phyloP scores from a whole-genome alignment of 2,888 invertebrate species.

The Diadromus collaris region DNA sequence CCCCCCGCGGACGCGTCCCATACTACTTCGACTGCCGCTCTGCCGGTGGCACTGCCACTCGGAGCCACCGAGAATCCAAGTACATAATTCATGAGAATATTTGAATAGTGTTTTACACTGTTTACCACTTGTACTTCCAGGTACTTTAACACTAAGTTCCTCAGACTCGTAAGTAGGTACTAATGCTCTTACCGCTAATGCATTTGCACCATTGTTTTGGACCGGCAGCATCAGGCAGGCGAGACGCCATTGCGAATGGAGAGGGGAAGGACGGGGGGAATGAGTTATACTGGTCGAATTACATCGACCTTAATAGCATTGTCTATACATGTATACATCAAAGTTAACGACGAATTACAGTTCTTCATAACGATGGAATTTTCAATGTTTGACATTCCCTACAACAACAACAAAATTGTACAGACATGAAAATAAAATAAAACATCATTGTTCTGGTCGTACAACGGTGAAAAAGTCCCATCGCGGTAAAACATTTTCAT shows the following conservation, averaged over 20 bases:
- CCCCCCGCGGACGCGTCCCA: constrained; percentile 24
- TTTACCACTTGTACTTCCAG: constrained; percentile 67
- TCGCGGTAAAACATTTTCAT: not conserved
- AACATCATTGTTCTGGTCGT: constrained; percentile 4
- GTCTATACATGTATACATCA: constrained; percentile 5
- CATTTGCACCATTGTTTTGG: constrained; percentile 63
- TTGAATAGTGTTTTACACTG: constrained; percentile 70
- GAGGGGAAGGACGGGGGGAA: not conserved
- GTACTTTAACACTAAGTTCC: constrained; percentile 64
- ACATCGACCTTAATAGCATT: constrained; percentile 35
- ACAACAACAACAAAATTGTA: not conserved
- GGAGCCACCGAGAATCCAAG: constrained; percentile 43
- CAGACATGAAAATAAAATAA: not conserved
- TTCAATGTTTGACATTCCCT: constrained; percentile 12
- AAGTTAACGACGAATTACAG: not conserved
- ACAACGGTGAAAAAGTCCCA: not conserved
- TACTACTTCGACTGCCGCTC: constrained; percentile 1
- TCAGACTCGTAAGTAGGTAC: constrained; percentile 64
- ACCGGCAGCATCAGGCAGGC: constrained; percentile 48
- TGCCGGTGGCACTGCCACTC: constrained; percentile 32
- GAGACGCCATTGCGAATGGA: not conserved
- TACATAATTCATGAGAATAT: constrained; percentile 71
- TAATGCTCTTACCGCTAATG: constrained; percentile 69
- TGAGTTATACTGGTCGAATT: constrained; percentile 33
- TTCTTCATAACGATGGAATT: not conserved